Evolutionary conservation across 2,113 vertebrate genomes (phyloP).

Genomic region (Elgaria multicarinata): DNA sequence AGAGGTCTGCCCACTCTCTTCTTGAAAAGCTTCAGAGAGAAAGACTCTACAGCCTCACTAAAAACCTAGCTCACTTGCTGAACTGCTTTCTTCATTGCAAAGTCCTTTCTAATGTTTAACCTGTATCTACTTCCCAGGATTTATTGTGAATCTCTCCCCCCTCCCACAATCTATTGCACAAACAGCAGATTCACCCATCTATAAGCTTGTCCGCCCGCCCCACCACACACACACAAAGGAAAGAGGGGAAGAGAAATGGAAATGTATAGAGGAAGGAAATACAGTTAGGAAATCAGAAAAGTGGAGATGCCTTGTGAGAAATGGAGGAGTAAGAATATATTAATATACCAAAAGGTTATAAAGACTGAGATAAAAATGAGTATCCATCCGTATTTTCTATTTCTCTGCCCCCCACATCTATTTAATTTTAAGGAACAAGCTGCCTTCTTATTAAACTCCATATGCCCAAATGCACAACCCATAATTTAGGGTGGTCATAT

Average conservation of each 20-base stretch:
- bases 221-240: background rate
- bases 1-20: background rate
- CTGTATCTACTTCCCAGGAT: background rate
- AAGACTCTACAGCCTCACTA: rapidly evolving
- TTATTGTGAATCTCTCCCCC: background rate
- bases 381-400: background rate
- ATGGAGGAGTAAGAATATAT: background rate
- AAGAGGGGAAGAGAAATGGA: background rate
- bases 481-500: no score
- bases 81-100: background rate
- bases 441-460: background rate
- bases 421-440: background rate
- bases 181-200: background rate
- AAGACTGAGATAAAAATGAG: background rate
- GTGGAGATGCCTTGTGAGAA: no score
- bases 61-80: background rate
- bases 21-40: background rate
- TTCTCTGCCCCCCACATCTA: background rate
- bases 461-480: background rate
- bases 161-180: no score
- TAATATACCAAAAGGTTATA: background rate
- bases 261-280: background rate
- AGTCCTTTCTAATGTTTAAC: background rate
- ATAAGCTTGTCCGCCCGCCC: no score
- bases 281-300: background rate